Conservation (phyloP, 2,888 invertebrate genomes). For the Pyrgus malvae region DNA sequence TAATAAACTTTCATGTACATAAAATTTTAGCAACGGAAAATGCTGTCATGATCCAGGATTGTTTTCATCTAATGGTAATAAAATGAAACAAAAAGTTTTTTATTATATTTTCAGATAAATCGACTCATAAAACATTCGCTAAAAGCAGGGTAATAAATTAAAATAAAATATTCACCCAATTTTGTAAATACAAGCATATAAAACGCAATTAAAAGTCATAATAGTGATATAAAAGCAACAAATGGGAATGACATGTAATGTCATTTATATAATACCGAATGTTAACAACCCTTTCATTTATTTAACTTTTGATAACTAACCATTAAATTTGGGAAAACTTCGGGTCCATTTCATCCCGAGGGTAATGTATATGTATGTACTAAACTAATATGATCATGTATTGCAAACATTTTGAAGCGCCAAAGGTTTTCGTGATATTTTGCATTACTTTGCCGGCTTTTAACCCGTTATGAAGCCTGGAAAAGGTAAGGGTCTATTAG, state of each 20-base stretch:
- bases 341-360: constrained; percentile 1
- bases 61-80: too few relatives aligned
- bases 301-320: background rate
- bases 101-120: too few relatives aligned
- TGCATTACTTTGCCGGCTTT: background rate
- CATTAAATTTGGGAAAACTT: constrained; percentile 3
- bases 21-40: too few relatives aligned
- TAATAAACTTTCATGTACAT: too few relatives aligned
- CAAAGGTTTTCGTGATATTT: background rate
- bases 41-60: too few relatives aligned
- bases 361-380: constrained; percentile 11
- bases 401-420: constrained; percentile 19
- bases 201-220: background rate
- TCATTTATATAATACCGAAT: background rate
- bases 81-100: too few relatives aligned
- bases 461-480: background rate
- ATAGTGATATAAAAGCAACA: background rate
- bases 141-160: too few relatives aligned
- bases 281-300: background rate
- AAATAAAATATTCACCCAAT: too few relatives aligned
- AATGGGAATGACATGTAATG: background rate
- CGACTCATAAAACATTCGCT: too few relatives aligned
- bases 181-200: too few relatives aligned
- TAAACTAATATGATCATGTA: constrained; percentile 18
- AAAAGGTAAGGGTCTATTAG: background rate